A percentile compares a stretch with the other conserved stretches of the same genome.
phyloP scores from a whole-genome alignment of 2,888 invertebrate species.

The Cantharis nigra region DNA sequence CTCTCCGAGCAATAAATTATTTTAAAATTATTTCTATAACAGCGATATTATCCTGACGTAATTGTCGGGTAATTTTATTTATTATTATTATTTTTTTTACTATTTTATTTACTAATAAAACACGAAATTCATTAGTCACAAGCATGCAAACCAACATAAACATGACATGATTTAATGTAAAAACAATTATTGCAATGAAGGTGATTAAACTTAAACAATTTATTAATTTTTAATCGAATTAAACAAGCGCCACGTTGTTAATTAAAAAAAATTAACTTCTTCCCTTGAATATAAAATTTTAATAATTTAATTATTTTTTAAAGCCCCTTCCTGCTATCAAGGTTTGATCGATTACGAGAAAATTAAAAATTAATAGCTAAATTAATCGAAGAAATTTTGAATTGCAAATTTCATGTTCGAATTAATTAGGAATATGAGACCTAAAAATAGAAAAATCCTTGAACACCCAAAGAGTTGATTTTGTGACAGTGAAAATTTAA shows the following conservation, averaged over 20 bases:
- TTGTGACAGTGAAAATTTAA: neutral
- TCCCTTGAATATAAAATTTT: neutral
- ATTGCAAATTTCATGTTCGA: neutral
- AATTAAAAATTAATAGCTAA: neutral
- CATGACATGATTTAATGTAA: neutral
- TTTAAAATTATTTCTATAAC: too few relatives aligned
- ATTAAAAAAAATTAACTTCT: neutral
- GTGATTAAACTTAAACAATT: neutral
- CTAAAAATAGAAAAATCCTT: neutral
- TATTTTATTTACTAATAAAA: neutral
- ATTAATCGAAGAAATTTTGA: neutral
- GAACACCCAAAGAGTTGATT: neutral
- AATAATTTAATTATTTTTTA: too few relatives aligned
- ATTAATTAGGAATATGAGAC: neutral
- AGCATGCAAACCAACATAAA: neutral
- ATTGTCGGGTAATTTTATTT: too few relatives aligned
- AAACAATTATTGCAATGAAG: neutral
- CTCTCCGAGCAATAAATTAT: too few relatives aligned
- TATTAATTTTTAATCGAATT: too few relatives aligned
- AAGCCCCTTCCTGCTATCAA: neutral
- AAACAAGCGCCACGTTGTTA: neutral
- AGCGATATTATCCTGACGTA: too few relatives aligned
- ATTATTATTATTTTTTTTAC: too few relatives aligned
- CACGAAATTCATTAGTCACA: neutral
- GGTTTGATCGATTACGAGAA: neutral